Base-by-base conservation (phyloP, 2,797 vertebrate species). In the Notoglanidium macrostoma region DNA sequence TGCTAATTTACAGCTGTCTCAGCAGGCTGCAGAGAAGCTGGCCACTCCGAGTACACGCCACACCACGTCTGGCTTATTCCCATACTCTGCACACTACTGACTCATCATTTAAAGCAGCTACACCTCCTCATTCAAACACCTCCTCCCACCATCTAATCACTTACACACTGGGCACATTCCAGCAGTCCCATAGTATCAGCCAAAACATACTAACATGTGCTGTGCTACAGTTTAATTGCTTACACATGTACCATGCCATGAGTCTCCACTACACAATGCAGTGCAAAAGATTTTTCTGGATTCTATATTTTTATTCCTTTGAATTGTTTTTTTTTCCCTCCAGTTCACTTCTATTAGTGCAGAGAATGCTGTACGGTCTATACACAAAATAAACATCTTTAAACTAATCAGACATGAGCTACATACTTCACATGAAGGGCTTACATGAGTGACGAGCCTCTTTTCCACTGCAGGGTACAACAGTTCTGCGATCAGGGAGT, bases 91-190 rank as follows among this genome's bases (percentile, higher is more conserved):
- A 85, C 40, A 40, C 23, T 46, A 32, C 59, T 86, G 78, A 88
- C 84, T 88, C 87, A 85, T 85, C 84, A 67, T 49, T 85, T 80
- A 85, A 85, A 74, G 76, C 76, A 82, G 32, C 68, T 76, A 67
- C 67, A 74, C 68, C 84, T 81, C 70, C 49, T 63, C 40, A 46
- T 63, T 77, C 61, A 46, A 54, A 65, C 81, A 61, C 44, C 46
- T 29, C n/a, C 54, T 29, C 35, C 55, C 68, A 73, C 59, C 78
- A 61, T 59, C 84, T 88, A 86, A 88, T 86, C 84, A 78, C 77
- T 83, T 83, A 86, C 84, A 86, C 61, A 85, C 35, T 88, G 57
- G 32, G 68, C 23, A 55, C 87, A 88, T 81, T 85, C 83, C 83
- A 73, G 49, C 68, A 85, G 59, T 23, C n/a, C 44, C 76, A 80